These are phyloP conservation scores for Manacus vitellinus DNA, from an alignment of 2,113 vertebrate species.

Conservation along the genomic window DNA sequence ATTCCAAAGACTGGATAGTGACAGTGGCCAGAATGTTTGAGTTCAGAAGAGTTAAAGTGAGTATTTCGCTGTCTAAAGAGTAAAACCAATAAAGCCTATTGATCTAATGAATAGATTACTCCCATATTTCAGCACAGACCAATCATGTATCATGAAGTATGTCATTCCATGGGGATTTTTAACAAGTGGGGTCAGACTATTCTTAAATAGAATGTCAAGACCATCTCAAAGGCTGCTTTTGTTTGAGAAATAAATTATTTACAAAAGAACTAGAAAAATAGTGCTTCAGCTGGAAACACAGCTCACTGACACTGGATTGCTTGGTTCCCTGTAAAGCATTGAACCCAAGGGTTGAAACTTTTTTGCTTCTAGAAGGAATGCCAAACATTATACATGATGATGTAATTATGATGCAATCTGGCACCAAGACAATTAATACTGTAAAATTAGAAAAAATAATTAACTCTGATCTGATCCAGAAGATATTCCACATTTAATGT, in stretches of 20 bases:
- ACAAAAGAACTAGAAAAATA: not conserved
- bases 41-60: not conserved
- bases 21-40: not conserved
- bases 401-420: slow-evolving; percentile 34
- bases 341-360: not conserved
- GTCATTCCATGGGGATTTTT: not conserved
- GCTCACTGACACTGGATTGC: not conserved
- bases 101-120: not conserved
- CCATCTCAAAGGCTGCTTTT: not conserved
- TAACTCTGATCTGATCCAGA: not conserved
- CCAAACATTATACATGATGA: not conserved
- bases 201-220: not conserved
- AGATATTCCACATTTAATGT: not conserved
- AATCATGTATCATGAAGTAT: not conserved
- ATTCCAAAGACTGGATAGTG: not conserved
- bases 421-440: not conserved
- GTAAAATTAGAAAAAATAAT: not conserved
- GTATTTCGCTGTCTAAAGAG: not conserved
- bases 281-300: not conserved
- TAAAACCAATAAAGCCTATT: not conserved
- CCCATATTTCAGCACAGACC: not conserved
- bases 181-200: not conserved
- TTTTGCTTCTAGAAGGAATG: not conserved
- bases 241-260: not conserved
- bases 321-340: not conserved